A percentile compares a stretch with the other conserved stretches of the same genome.
Evolutionary conservation across 2,113 vertebrate genomes (phyloP).

Genomic region (Haplochromis burtoni): DNA sequence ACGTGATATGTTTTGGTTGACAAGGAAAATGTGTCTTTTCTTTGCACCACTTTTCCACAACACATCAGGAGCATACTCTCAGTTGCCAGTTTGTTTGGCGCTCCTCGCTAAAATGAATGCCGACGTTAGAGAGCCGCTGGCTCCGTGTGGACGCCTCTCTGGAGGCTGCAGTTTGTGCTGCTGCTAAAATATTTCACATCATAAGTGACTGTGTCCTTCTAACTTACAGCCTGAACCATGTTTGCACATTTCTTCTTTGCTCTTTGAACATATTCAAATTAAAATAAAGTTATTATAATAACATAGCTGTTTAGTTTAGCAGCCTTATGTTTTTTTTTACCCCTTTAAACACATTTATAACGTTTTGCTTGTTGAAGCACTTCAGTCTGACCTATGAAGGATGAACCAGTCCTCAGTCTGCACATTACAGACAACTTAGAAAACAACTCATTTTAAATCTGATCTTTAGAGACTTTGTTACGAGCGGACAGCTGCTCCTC

Average conservation of each 20-base stretch:
- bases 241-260: background rate
- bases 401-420: background rate
- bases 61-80: background rate
- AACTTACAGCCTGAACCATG: background rate
- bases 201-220: background rate
- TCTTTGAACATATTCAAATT: background rate
- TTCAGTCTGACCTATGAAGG: background rate
- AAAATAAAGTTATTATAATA: background rate
- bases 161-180: background rate
- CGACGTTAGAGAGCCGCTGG: rapidly evolving
- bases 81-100: background rate
- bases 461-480: background rate
- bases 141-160: background rate
- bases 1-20: background rate
- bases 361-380: background rate
- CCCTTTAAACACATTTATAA: background rate
- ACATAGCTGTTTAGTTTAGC: background rate
- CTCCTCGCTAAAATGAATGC: background rate
- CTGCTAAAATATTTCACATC: background rate
- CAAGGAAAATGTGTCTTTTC: background rate
- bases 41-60: background rate
- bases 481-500: background rate
- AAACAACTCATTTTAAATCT: background rate
- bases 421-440: background rate
- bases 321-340: background rate